phyloP scores from a whole-genome alignment of 2,888 invertebrate species.

The Seladonia tumulorum region DNA sequence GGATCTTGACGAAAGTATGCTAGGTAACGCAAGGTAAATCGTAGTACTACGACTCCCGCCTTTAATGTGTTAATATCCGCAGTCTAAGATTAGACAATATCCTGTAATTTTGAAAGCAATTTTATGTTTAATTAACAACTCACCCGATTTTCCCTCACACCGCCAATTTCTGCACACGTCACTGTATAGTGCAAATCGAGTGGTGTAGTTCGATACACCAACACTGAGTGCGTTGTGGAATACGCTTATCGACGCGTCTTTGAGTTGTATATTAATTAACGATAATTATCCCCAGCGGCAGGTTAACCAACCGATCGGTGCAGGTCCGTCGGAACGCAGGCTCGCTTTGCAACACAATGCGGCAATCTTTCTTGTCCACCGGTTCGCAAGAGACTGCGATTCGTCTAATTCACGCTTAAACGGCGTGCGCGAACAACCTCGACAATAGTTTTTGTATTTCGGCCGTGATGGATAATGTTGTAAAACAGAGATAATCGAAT shows the following conservation, averaged over 20 bases:
- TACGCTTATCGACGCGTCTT: neutral
- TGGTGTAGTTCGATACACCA: neutral
- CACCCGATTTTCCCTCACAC: neutral
- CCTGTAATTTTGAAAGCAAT: neutral
- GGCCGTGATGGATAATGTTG: constrained; percentile 27
- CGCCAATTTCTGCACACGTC: neutral
- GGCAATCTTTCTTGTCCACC: constrained; percentile 36
- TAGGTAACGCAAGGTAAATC: too few species aligned
- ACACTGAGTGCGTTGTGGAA: too few species aligned
- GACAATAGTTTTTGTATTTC: constrained; percentile 46
- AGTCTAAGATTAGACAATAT: neutral
- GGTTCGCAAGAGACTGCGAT: constrained; percentile 45
- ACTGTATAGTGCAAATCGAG: neutral
- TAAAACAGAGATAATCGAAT: constrained; percentile 33
- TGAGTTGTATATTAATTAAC: neutral
- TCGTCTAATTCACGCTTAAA: constrained; percentile 36
- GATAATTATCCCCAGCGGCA: neutral
- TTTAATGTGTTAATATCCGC: too few species aligned
- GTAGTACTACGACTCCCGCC: too few species aligned
- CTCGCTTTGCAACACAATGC: constrained; percentile 36
- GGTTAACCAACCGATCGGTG: neutral
- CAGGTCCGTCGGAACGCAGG: neutral
- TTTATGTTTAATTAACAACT: neutral
- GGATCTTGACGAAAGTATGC: too few species aligned
- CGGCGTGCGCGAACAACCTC: constrained; percentile 38